These are phyloP conservation scores for Virgularia gustaviana DNA, from an alignment of 92 coral and sea anemone genomes.

Conservation along the genomic window DNA sequence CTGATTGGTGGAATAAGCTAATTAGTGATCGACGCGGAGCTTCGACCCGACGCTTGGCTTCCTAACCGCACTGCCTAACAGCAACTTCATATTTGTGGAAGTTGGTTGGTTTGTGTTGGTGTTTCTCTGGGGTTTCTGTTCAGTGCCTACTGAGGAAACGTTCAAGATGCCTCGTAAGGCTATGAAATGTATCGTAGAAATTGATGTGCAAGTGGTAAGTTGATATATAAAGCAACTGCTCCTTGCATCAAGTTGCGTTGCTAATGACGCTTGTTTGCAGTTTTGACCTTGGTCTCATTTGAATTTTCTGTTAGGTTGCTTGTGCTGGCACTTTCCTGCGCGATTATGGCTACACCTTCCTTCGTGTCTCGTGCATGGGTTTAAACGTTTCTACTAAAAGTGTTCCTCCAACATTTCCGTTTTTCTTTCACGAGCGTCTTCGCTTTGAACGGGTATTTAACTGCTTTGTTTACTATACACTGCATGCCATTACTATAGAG, in stretches of 20 bases:
- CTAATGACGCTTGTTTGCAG: slow-evolving; percentile 85
- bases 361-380: slow-evolving; percentile 96
- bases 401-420: slow-evolving; percentile 93
- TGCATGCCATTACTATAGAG: slow-evolving; percentile 3
- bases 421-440: slow-evolving; percentile 92
- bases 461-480: slow-evolving; percentile 23
- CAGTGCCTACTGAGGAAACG: neutral
- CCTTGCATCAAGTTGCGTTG: slow-evolving; percentile 59
- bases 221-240: slow-evolving; percentile 10
- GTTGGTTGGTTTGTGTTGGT: neutral
- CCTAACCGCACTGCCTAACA: neutral
- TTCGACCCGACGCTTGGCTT: no score
- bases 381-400: slow-evolving; percentile 88
- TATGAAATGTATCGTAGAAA: slow-evolving; percentile 94
- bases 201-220: slow-evolving; percentile 89
- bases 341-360: slow-evolving; percentile 92
- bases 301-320: slow-evolving; percentile 60
- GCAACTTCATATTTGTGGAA: neutral
- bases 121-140: neutral
- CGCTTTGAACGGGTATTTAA: slow-evolving; percentile 89
- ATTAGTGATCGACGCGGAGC: no score
- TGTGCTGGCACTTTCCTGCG: slow-evolving; percentile 95
- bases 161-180: slow-evolving; percentile 91
- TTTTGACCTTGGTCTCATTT: slow-evolving; percentile 15
- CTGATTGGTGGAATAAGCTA: no score